Percentiles rank a stretch among this genome's conserved stretches.
phyloP scores from a whole-genome alignment of 92 coral and sea anemone genomes.

The Parazoanthus atlanticus region DNA sequence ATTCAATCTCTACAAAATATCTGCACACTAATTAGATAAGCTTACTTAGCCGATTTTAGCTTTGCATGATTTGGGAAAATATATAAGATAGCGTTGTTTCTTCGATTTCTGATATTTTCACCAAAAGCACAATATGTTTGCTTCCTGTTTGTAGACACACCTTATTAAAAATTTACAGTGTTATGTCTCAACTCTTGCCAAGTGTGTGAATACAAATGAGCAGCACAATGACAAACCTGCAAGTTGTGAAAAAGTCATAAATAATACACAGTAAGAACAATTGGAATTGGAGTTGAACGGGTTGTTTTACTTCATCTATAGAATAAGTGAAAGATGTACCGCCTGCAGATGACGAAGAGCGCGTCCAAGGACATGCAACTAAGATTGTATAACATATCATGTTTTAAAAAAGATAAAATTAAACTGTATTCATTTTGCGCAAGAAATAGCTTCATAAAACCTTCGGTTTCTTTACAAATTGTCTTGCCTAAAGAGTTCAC shows the following conservation, averaged over 20 bases:
- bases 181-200: background rate
- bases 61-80: background rate
- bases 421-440: too few species aligned
- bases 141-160: background rate
- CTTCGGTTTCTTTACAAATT: too few species aligned
- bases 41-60: background rate
- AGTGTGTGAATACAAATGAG: constrained; percentile 4
- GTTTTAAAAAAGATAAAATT: too few species aligned
- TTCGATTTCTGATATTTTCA: background rate
- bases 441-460: too few species aligned
- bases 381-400: too few species aligned
- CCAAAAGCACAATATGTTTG: background rate
- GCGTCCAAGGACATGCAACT: too few species aligned
- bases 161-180: constrained; percentile 26
- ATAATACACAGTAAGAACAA: background rate
- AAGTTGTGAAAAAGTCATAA: background rate
- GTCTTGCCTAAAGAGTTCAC: too few species aligned
- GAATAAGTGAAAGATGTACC: background rate
- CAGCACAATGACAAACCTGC: background rate
- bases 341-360: too few species aligned
- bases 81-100: background rate
- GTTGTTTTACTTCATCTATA: background rate
- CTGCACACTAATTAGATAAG: background rate
- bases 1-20: background rate
- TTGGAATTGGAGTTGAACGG: background rate